phyloP scores from a whole-genome alignment of 2,113 vertebrate species.

The Bos taurus region DNA sequence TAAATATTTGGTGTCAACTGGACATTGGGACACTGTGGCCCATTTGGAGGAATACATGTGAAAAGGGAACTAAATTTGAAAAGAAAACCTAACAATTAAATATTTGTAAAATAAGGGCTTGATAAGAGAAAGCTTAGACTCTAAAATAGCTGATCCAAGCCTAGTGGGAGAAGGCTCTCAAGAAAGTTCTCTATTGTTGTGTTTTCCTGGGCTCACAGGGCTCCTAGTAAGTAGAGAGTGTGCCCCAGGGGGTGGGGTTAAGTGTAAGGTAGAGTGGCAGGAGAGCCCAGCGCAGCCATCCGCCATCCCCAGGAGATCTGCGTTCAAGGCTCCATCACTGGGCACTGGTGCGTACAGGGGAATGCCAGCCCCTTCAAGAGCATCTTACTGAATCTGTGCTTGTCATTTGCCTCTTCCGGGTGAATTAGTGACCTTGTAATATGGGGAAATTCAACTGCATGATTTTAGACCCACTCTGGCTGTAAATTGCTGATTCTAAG shows the following conservation, averaged over 20 bases:
- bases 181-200: background rate
- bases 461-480: background rate
- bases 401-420: background rate
- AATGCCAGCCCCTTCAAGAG: background rate
- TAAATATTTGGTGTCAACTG: background rate
- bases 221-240: background rate
- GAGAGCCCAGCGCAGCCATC: no score
- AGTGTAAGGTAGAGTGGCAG: background rate
- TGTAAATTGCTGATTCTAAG: no score
- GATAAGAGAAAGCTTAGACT: background rate
- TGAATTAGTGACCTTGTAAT: background rate
- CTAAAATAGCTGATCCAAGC: background rate
- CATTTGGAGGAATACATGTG: background rate
- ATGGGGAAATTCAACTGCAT: background rate
- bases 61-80: background rate
- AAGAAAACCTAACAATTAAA: background rate
- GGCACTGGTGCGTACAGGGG: background rate
- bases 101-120: background rate
- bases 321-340: accelerated
- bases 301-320: accelerated
- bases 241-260: background rate
- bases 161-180: background rate
- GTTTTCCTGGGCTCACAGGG: background rate
- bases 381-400: no score
- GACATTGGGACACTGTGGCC: background rate